Evolutionary conservation across 2,888 invertebrate species (phyloP).

Genomic region (Acanthosepion lycidas): DNA sequence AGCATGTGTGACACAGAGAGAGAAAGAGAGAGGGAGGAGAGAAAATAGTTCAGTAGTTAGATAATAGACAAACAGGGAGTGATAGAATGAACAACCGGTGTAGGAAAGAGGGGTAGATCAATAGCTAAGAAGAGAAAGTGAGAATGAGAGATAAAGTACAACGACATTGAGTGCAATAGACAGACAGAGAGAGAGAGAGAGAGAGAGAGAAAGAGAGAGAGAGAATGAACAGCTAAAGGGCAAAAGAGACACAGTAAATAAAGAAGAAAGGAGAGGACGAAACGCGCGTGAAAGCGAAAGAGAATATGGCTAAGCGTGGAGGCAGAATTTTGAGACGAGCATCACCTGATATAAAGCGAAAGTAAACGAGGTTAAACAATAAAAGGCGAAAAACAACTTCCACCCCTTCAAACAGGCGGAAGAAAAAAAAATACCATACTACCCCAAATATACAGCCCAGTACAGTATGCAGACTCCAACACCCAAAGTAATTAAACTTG

Average conservation of each 20-base stretch:
- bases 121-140: too few relatives aligned
- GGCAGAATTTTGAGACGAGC: neutral
- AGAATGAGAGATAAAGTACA: too few relatives aligned
- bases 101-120: too few relatives aligned
- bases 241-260: neutral
- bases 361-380: neutral
- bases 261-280: neutral
- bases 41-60: neutral
- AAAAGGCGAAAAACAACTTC: neutral
- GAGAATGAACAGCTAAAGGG: neutral
- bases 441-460: neutral
- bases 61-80: too few relatives aligned
- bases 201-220: neutral
- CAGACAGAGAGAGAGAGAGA: too few relatives aligned
- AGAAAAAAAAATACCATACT: neutral
- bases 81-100: too few relatives aligned
- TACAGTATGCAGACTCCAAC: neutral
- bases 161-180: too few relatives aligned
- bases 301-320: neutral
- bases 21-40: neutral
- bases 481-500: constrained; percentile 21
- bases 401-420: neutral
- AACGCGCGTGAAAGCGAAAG: neutral
- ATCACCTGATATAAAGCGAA: neutral
- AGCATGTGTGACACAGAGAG: neutral